A percentile compares a stretch with the other conserved stretches of the same genome.
Conservation (phyloP, 2,797 vertebrate species). For the Octomys mimax region DNA sequence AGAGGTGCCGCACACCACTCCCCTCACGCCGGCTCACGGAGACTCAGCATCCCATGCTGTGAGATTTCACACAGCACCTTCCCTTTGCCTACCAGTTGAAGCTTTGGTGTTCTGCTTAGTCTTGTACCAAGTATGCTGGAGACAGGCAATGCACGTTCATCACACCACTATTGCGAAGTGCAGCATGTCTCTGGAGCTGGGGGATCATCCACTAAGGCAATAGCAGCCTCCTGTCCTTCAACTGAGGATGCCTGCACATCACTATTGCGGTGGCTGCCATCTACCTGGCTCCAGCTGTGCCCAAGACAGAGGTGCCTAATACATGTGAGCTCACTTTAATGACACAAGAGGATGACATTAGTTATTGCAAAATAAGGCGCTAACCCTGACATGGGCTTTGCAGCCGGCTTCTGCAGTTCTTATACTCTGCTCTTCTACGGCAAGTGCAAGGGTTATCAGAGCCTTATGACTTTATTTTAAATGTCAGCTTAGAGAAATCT, state of each 20-base stretch:
- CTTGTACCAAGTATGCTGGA: neutral
- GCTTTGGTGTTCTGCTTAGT: neutral
- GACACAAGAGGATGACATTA: neutral
- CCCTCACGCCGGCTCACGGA: neutral
- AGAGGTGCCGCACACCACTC: neutral
- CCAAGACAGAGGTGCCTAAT: neutral
- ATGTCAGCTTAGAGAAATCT: neutral
- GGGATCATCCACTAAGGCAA: neutral
- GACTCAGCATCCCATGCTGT: neutral
- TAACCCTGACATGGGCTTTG: neutral
- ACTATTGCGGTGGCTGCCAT: accelerated
- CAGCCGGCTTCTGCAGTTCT: neutral
- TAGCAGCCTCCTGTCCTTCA: neutral
- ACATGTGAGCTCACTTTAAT: neutral
- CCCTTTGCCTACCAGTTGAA: too few species aligned
- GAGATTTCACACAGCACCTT: neutral
- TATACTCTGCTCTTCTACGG: neutral
- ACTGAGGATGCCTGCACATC: neutral
- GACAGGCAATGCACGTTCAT: too few species aligned
- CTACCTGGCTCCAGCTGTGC: neutral
- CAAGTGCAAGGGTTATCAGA: neutral
- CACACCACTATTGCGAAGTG: too few species aligned
- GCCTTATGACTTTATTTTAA: neutral
- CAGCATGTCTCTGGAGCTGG: accelerated
- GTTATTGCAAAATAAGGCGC: neutral